These are phyloP conservation scores for Sander vitreus DNA, from an alignment of 2,113 vertebrate genomes.

Conservation along the genomic window DNA sequence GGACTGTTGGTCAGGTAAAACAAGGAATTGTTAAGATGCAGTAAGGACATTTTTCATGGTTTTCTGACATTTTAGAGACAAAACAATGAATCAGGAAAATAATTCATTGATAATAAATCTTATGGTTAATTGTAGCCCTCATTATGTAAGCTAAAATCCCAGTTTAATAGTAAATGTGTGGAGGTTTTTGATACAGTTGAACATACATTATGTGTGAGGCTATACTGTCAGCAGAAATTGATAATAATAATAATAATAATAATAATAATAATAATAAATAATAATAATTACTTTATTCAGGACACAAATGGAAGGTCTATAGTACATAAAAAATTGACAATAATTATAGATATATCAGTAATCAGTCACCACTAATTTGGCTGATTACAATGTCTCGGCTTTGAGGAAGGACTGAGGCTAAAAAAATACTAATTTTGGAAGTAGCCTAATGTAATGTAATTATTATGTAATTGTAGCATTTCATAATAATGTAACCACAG, in stretches of 20 bases:
- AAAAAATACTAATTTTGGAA: background rate
- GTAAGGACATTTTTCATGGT: background rate
- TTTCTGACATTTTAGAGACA: background rate
- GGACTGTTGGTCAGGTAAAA: background rate
- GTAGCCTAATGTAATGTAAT: too few species aligned
- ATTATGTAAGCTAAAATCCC: background rate
- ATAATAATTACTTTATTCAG: too few species aligned
- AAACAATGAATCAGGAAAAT: background rate
- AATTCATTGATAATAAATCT: background rate
- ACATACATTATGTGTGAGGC: background rate
- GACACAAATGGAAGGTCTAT: too few species aligned
- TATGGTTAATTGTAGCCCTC: background rate
- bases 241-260: too few species aligned
- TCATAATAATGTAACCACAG: background rate
- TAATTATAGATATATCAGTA: background rate
- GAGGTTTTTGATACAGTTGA: background rate
- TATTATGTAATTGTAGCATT: background rate
- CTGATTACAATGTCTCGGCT: background rate
- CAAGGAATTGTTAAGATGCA: background rate
- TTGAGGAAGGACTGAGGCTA: background rate
- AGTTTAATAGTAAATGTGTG: background rate
- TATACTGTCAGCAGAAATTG: background rate
- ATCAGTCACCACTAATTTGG: slow-evolving; percentile 4
- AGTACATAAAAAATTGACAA: too few species aligned
- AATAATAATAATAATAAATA: too few species aligned